These are phyloP conservation scores for Amiota minor DNA, from an alignment of 2,888 invertebrate genomes.

Conservation along the genomic window DNA sequence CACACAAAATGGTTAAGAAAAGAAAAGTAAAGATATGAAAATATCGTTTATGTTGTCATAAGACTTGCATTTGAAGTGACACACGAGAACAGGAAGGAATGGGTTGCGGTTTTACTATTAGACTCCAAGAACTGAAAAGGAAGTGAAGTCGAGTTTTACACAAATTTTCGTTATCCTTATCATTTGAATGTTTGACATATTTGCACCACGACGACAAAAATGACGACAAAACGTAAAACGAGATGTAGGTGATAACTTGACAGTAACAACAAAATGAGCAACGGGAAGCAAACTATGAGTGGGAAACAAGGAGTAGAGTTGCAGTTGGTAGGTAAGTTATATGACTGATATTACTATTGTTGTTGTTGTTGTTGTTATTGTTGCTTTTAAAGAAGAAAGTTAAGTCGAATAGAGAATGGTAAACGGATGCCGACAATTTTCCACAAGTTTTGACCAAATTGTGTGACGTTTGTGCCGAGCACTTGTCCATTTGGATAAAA, in stretches of 20 bases:
- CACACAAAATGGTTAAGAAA: conserved; percentile 6
- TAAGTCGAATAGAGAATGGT: conserved; percentile 22
- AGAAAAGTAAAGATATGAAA: conserved; percentile 64
- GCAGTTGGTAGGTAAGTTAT: too few species aligned
- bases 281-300: too few species aligned
- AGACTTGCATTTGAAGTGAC: conserved; percentile 48
- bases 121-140: not conserved
- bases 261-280: not conserved
- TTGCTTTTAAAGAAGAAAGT: too few species aligned
- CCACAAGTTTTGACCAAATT: conserved; percentile 62
- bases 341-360: too few species aligned
- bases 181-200: conserved; percentile 65
- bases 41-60: conserved; percentile 68
- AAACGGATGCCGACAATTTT: conserved; percentile 26
- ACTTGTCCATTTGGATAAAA: conserved; percentile 11
- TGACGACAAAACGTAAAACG: not conserved
- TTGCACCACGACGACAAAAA: conserved; percentile 47
- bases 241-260: conserved; percentile 1
- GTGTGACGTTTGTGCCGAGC: conserved; percentile 49
- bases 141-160: not conserved
- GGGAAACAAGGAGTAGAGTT: too few species aligned
- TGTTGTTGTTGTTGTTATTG: too few species aligned
- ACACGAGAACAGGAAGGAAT: not conserved
- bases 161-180: conserved; percentile 48
- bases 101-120: not conserved